Base-by-base conservation (phyloP, 2,888 invertebrate genomes). In the Eristalis intricaria region DNA sequence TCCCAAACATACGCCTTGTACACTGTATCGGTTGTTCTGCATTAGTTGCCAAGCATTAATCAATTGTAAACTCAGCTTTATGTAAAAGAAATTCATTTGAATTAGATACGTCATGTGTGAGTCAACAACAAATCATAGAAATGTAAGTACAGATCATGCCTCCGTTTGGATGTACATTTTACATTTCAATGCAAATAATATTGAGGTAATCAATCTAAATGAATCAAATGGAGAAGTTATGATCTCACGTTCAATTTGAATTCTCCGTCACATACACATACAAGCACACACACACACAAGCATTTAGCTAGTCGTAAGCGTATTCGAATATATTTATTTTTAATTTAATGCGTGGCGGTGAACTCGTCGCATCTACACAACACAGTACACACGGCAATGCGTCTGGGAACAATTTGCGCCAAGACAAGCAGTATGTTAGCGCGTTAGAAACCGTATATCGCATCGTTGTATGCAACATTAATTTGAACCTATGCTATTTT, bases 401-500 rank as follows among this genome's bases (percentile, higher is more conserved):
- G 77, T 83, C 86, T 87, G 86, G 71, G 50, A 70, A 74, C 35
- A 84, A 79, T 79, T 87, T 79, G 78, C 68, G 66, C 58, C 63
- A 66, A 66, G 65, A 60, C 70, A 58, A 79, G 71, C 19, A 38
- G 58, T 73, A 50, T 15, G 60, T 65, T 71, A 58, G 61, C 10
- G 79, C 83, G 56, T 84, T 87, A 87, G 87, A 87, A 82, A 85
- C 73, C 69, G 40, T 70, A 70, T 79, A 78, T 60, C 19, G 4
- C 69, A 78, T 32, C 43, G 61, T 56, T 65, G 70, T 74, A 78
- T 78, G 82, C 35, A 70, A 63, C 78, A 73, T 79, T 78, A 87
- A 75, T 83, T 83, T 84, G 64, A 87, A 71, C 58, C 71, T 76
- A 79, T 73, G 84, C 79, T 87, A 87, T 87, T 87, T 87, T 79